Conservation (phyloP, 2,888 invertebrate species). For the Brassicogethes aeneus region DNA sequence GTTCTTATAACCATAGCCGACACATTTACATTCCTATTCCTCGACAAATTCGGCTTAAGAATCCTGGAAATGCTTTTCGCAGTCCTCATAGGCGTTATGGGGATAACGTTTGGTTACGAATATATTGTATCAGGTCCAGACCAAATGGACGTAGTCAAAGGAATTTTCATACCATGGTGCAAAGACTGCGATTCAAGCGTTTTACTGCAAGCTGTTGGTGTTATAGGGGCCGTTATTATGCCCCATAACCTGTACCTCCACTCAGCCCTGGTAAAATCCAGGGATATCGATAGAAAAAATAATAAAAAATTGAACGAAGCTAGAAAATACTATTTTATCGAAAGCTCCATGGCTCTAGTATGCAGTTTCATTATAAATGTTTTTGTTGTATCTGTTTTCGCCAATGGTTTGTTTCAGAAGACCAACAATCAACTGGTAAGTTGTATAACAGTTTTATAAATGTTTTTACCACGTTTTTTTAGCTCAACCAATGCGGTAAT, state of each 20-base stretch:
- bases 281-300: constrained; percentile 66
- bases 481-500: constrained; percentile 12
- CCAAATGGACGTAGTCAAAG: constrained; percentile 58
- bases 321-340: constrained; percentile 73
- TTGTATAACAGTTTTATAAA: constrained; percentile 15
- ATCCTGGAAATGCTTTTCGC: constrained; percentile 78
- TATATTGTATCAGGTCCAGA: constrained; percentile 64
- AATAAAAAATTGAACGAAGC: constrained; percentile 67
- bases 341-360: constrained; percentile 66
- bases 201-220: constrained; percentile 66
- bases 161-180: constrained; percentile 74
- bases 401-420: constrained; percentile 64
- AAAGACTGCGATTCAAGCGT: constrained; percentile 55
- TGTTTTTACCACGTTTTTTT: constrained; percentile 8
- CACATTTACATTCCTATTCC: constrained; percentile 77
- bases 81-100: constrained; percentile 74
- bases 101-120: constrained; percentile 80
- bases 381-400: constrained; percentile 81
- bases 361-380: constrained; percentile 80
- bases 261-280: constrained; percentile 80
- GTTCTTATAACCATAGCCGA: constrained; percentile 76
- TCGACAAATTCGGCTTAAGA: constrained; percentile 75
- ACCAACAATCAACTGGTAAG: constrained; percentile 61
- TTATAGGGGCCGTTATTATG: constrained; percentile 79
- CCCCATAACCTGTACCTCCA: constrained; percentile 86